phyloP scores from a whole-genome alignment of 2,797 vertebrate species.

The Bradypus variegatus region DNA sequence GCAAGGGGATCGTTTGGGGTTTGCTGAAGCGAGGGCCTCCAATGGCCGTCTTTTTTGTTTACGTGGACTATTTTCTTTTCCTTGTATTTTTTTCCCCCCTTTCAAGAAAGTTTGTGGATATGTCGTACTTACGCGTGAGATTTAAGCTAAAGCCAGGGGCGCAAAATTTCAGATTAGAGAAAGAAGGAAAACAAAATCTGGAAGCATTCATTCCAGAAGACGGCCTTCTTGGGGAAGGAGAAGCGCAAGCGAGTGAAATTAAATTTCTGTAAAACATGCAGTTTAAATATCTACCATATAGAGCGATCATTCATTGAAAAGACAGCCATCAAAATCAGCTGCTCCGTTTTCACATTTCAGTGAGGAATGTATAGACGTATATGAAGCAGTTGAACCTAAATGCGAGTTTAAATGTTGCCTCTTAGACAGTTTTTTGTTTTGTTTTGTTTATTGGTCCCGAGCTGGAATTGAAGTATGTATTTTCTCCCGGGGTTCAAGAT shows the following conservation, averaged over 20 bases:
- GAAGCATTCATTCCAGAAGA: conserved; percentile 36
- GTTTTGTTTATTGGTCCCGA: neutral
- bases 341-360: neutral
- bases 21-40: conserved; percentile 21
- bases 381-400: neutral
- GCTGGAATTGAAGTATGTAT: neutral
- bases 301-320: neutral
- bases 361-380: neutral
- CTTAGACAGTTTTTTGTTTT: neutral
- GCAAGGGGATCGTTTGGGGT: conserved; percentile 35
- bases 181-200: neutral
- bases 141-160: conserved; percentile 17
- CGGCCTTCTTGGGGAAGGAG: conserved; percentile 30
- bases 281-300: conserved; percentile 10
- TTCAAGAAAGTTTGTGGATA: neutral
- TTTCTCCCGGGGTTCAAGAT: neutral
- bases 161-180: conserved; percentile 29
- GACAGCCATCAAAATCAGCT: neutral
- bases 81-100: neutral
- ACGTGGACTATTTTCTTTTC: conserved; percentile 55
- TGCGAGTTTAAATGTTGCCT: neutral
- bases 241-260: conserved; percentile 16
- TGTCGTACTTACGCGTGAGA: neutral
- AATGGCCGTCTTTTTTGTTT: conserved; percentile 41
- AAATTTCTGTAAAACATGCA: conserved; percentile 42